Base-by-base conservation (phyloP, 2,113 vertebrate genomes). In the Sinocyclocheilus grahami region DNA sequence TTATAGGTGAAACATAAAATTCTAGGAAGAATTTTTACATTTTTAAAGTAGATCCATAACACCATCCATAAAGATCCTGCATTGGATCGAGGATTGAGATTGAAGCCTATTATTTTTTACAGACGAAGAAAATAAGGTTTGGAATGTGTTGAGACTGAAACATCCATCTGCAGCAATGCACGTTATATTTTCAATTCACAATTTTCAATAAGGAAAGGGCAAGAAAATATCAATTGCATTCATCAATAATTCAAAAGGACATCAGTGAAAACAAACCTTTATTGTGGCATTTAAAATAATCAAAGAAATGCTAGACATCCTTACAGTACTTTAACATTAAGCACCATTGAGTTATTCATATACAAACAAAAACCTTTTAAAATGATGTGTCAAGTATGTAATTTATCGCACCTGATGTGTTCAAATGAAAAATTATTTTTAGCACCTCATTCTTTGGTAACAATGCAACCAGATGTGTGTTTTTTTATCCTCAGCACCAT, bases 381-480 rank as follows among this genome's bases (percentile, higher is more conserved):
- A 39, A n/a, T 51, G 39, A 48, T 27, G 20, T 27, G 63, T 85
- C 75, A 69, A 78, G 75, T 69, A 58, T 86, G 33, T 46, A 22
- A 71, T n/a, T 20, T 30, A 71, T 60, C 77, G 58, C 72, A 85
- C 42, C 60, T 82, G 24, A 27, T 63, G 37, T 80, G 37, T 63
- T 81, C 20, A 81, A 63, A 80, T 30, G 14, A 55, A 3, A 55
- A 30, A 78, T 24, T 0, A 37, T 22, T 78, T 42, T 62, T 24
- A 82, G 39, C 79, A 65, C 37, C 79, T 67, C 9, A 46, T n/a
- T 55, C 0, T 22, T 79, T 39, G 11, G 1, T 39, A 37, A 33
- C 27, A 78, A n/a, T 12, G 4, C 39, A 75, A 62, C 22, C 58
- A 10, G 4, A n/a, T 0, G 2, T 24, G 5, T 55, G 2, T 6